Evolutionary conservation across 2,113 vertebrate genomes (phyloP).

Genomic region (Dasypus novemcinctus): DNA sequence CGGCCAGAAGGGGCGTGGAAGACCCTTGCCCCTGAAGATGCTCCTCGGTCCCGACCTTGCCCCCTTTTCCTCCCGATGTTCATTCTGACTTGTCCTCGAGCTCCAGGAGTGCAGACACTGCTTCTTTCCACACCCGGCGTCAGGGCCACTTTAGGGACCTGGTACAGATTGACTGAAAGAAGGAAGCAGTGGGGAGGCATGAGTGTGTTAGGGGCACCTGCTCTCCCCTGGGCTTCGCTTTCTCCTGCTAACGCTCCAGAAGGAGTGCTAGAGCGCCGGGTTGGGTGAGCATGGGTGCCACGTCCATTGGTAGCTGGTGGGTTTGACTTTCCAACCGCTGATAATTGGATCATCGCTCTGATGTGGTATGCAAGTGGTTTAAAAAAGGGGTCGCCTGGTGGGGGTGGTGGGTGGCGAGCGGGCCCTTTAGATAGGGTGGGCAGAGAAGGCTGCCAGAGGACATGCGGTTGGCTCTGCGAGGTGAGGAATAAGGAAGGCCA

Average conservation of each 20-base stretch:
- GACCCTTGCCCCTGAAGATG: accelerated
- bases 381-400: too few relatives aligned
- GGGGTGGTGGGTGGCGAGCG: not conserved
- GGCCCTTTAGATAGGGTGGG: accelerated
- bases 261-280: not conserved
- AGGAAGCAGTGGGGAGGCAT: not conserved
- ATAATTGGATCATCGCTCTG: not conserved
- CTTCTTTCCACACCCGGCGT: not conserved
- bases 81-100: accelerated
- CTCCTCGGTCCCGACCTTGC: too few relatives aligned
- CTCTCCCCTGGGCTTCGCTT: not conserved
- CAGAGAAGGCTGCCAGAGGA: not conserved
- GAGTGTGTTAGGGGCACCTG: not conserved
- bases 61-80: not conserved
- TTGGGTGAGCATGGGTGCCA: not conserved
- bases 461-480: too few relatives aligned
- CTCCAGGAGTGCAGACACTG: not conserved
- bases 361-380: not conserved
- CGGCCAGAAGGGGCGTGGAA: accelerated
- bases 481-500: not conserved
- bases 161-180: not conserved
- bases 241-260: not conserved
- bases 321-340: not conserved
- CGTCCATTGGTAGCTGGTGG: not conserved
- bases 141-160: not conserved